These are phyloP conservation scores for Pachypsylla venusta DNA, from an alignment of 1,140 invertebrate genomes.

Conservation along the genomic window DNA sequence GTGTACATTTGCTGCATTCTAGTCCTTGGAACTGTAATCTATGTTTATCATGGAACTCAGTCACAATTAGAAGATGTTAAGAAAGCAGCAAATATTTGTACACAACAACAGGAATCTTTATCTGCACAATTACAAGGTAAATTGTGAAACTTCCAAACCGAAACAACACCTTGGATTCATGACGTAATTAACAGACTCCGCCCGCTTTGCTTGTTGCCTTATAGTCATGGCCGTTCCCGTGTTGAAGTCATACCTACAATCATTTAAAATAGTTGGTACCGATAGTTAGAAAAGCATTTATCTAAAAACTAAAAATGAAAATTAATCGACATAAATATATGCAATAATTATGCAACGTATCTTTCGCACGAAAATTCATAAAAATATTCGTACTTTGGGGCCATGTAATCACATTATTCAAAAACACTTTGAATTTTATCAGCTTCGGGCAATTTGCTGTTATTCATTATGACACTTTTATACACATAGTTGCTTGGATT, in stretches of 20 bases:
- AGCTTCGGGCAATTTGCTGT: too few relatives aligned
- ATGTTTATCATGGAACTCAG: slow-evolving; percentile 24
- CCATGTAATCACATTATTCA: too few relatives aligned
- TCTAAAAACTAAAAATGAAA: neutral
- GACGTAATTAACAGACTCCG: neutral
- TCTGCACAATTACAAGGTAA: slow-evolving; percentile 28
- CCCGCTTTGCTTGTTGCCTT: too few relatives aligned
- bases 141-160: neutral
- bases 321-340: too few relatives aligned
- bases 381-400: too few relatives aligned
- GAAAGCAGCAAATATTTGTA: slow-evolving; percentile 21
- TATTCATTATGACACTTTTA: too few relatives aligned
- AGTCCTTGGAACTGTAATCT: slow-evolving; percentile 21
- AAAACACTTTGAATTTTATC: too few relatives aligned
- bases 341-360: too few relatives aligned
- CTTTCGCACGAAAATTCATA: too few relatives aligned
- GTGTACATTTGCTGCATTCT: slow-evolving; percentile 21
- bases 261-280: neutral
- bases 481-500: too few relatives aligned
- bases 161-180: neutral
- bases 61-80: slow-evolving; percentile 22
- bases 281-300: neutral
- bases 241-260: neutral
- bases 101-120: slow-evolving; percentile 25
- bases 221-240: too few relatives aligned